Percentiles rank a stretch among this genome's conserved stretches.
Evolutionary conservation across 2,888 invertebrate genomes (phyloP).

Genomic region (Eubasilissa splendida): DNA sequence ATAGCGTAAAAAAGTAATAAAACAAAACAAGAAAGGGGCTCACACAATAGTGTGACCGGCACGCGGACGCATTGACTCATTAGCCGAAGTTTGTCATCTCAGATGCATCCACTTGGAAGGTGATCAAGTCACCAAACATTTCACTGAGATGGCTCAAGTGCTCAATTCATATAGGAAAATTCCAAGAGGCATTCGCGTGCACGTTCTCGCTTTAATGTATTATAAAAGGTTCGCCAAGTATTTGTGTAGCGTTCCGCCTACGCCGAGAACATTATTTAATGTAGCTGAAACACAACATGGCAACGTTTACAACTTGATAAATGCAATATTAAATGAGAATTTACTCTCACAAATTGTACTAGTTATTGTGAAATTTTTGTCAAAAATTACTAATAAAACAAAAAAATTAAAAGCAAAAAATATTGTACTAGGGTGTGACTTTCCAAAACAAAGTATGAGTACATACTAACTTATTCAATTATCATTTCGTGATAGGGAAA

Average conservation of each 20-base stretch:
- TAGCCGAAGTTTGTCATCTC: slow-evolving; percentile 18
- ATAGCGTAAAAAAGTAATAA: no score
- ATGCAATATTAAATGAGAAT: background rate
- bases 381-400: no score
- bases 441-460: no score
- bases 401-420: no score
- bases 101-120: slow-evolving; percentile 29
- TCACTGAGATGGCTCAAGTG: slow-evolving; percentile 14
- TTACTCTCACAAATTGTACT: background rate
- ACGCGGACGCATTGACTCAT: slow-evolving; percentile 7
- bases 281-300: slow-evolving; percentile 14
- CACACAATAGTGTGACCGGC: background rate
- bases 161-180: slow-evolving; percentile 35
- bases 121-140: slow-evolving; percentile 26
- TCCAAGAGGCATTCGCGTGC: slow-evolving; percentile 12
- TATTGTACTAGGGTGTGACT: no score
- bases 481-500: no score
- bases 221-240: slow-evolving; percentile 14
- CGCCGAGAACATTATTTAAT: slow-evolving; percentile 21
- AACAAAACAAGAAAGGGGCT: no score
- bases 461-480: no score
- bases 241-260: slow-evolving; percentile 6
- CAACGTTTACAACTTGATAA: slow-evolving; percentile 4
- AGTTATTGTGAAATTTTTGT: no score
- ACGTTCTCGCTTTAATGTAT: slow-evolving; percentile 18